Base-by-base conservation (phyloP, 2,113 vertebrate genomes). In the Tetraodon nigroviridis region DNA sequence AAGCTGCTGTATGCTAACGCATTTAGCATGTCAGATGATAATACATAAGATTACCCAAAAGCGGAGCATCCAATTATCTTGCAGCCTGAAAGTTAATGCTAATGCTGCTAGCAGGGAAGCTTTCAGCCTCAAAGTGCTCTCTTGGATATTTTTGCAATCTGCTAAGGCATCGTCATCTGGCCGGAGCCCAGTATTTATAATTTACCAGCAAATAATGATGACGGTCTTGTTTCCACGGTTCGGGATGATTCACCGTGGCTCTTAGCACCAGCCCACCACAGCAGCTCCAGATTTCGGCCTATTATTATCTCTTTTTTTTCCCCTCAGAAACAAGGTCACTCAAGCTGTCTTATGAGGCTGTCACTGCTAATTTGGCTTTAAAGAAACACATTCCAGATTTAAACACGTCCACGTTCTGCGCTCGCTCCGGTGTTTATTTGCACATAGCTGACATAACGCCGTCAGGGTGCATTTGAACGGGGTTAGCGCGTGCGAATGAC, bases 301-400 rank as follows among this genome's bases (percentile, higher is more conserved):
- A 89, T 90, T 86, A 84, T 88, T 89, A 89, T 80, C 67, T 63
- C 40, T 60, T n/a, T 18, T 27, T 27, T 73, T 85, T 82, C 84
- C 78, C 86, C 72, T 19, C 69, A 68, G 86, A 89, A 91, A 90
- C 83, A 89, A 86, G 86, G 87, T 86, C 87, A 83, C 72, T 86
- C 71, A 70, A 73, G 81, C 67, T 52, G 76, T 87, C 69, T 83
- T 77, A 84, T 87, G 85, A 76, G 76, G 67, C 81, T 84, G 80
- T 85, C 72, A 67, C 68, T 70, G 61, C 54, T 83, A 55, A 69
- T 85, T 79, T 53, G 62, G 61, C 73, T 75, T 81, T 79, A 84
- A 84, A 85, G 76, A 75, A 78, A 80, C 79, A 55, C 74, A 11
- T 64, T 60, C 48, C 57, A 55, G 22, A 63, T 55, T 54, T 6